phyloP scores from a whole-genome alignment of 1,140 invertebrate genomes.

The Brachionus manjavacas region DNA sequence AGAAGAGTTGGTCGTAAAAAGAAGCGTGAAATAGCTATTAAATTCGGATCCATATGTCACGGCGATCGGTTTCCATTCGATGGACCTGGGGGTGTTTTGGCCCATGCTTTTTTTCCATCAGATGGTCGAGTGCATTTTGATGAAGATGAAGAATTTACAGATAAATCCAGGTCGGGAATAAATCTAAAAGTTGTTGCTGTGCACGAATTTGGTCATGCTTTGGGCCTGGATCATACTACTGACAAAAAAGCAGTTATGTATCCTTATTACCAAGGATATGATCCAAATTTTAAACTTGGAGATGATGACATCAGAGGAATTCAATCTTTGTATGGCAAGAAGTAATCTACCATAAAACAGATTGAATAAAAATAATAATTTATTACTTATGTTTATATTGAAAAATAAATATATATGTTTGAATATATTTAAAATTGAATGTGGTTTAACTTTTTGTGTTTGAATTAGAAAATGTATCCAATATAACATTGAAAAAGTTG shows the following conservation, averaged over 20 bases:
- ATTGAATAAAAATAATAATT: too few relatives aligned
- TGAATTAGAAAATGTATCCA: too few relatives aligned
- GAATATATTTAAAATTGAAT: too few relatives aligned
- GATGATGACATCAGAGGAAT: constrained; percentile 51
- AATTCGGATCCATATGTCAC: background rate
- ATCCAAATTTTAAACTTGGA: constrained; percentile 46
- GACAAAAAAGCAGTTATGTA: constrained; percentile 57
- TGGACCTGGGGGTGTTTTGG: constrained; percentile 50
- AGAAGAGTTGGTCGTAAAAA: background rate
- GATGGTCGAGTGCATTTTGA: constrained; percentile 52
- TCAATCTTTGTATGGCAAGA: constrained; percentile 49
- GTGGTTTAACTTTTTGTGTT: too few relatives aligned
- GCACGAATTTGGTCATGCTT: constrained; percentile 59
- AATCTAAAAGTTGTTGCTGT: constrained; percentile 49
- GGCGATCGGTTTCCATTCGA: constrained; percentile 46
- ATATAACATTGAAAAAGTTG: too few relatives aligned
- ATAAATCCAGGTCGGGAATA: background rate
- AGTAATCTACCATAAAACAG: too few relatives aligned
- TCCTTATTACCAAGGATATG: constrained; percentile 52
- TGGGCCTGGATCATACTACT: constrained; percentile 57
- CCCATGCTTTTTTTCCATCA: constrained; percentile 55
- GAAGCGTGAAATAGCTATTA: constrained; percentile 3
- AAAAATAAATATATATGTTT: too few relatives aligned
- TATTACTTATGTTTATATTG: too few relatives aligned
- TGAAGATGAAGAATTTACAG: constrained; percentile 51